These are phyloP conservation scores for Siniperca obscura DNA, from an alignment of 2,797 vertebrate species.

Conservation along the genomic window DNA sequence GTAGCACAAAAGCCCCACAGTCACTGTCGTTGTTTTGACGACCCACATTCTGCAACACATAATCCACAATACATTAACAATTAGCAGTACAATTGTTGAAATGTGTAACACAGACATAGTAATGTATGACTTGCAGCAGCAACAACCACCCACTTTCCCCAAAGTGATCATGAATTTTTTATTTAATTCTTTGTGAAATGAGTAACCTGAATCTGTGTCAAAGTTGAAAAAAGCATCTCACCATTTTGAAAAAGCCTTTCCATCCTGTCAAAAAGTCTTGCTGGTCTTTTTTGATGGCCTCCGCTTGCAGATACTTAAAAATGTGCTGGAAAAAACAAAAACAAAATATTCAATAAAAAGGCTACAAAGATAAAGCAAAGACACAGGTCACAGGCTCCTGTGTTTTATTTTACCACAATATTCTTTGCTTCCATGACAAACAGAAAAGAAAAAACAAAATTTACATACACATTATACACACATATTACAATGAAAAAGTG, in stretches of 20 bases:
- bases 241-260: slow-evolving; percentile 96
- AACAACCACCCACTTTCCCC: background rate
- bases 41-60: slow-evolving; percentile 89
- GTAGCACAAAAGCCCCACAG: slow-evolving; percentile 94
- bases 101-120: background rate
- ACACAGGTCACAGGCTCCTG: background rate
- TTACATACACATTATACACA: too few relatives aligned
- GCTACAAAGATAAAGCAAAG: background rate
- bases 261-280: slow-evolving; percentile 90
- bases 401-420: too few relatives aligned
- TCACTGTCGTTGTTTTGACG: slow-evolving; percentile 96
- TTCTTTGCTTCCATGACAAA: too few relatives aligned
- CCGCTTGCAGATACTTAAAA: slow-evolving; percentile 94
- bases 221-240: slow-evolving; percentile 62
- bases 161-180: background rate
- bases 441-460: too few relatives aligned
- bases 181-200: background rate
- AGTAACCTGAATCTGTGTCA: background rate
- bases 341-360: background rate
- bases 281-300: slow-evolving; percentile 93
- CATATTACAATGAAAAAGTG: too few relatives aligned
- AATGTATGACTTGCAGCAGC: background rate
- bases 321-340: slow-evolving; percentile 87
- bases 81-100: background rate
- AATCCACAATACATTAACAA: slow-evolving; percentile 1